Conservation (phyloP, 1,140 invertebrate species). For the Zelostemma sp. region DNA sequence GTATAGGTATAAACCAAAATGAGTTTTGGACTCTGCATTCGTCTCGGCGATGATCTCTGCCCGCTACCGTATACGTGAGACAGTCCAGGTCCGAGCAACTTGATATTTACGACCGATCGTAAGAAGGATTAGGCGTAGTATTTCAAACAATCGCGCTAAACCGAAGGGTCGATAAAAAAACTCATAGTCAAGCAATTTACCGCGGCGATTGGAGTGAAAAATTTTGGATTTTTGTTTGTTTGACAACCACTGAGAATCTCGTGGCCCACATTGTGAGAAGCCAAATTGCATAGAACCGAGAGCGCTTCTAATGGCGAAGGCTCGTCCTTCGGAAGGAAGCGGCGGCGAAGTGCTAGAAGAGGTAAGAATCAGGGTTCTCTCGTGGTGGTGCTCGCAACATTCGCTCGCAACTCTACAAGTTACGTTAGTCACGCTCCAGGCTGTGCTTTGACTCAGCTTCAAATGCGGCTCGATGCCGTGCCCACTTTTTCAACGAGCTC, state of each 20-base stretch:
- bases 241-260: constrained; percentile 58
- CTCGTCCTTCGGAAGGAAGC: constrained; percentile 51
- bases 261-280: constrained; percentile 65
- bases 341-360: constrained; percentile 27
- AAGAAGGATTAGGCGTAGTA: constrained; percentile 2
- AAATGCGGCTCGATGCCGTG: constrained; percentile 48
- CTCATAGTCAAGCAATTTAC: background rate
- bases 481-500: constrained; percentile 55
- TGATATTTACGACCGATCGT: constrained; percentile 5
- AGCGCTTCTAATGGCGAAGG: constrained; percentile 63
- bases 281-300: constrained; percentile 65
- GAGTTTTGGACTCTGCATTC: background rate
- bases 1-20: background rate
- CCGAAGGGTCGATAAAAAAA: constrained; percentile 15
- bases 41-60: background rate
- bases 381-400: too few relatives aligned
- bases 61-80: background rate
- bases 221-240: constrained; percentile 7
- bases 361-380: too few relatives aligned
- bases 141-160: constrained; percentile 2
- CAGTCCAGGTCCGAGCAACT: background rate
- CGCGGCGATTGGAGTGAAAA: background rate
- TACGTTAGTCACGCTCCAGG: constrained; percentile 51
- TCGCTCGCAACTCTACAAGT: constrained; percentile 29
- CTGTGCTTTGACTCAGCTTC: constrained; percentile 35